Evolutionary conservation across 1,140 invertebrate genomes (phyloP).

Genomic region (Cyphomyrmex costatus): DNA sequence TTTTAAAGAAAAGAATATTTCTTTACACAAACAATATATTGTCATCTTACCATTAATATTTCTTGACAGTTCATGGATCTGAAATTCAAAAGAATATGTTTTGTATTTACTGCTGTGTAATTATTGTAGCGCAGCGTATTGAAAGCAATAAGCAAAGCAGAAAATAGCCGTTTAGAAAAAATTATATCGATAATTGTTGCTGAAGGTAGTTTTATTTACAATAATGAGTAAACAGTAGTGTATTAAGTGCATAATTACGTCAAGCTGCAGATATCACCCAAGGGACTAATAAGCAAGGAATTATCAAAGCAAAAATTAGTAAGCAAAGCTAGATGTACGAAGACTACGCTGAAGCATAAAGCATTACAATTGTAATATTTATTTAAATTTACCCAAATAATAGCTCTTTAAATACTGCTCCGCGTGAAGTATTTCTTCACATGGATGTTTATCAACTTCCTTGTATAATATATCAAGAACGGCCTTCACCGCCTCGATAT

Average conservation of each 20-base stretch:
- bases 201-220: constrained; percentile 38
- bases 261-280: constrained; percentile 7
- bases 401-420: constrained; percentile 85
- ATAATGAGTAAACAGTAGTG: neutral
- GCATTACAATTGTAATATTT: constrained; percentile 40
- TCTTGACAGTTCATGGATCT: constrained; percentile 31
- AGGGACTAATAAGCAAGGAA: neutral
- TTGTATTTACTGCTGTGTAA: constrained; percentile 7
- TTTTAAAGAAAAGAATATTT: neutral
- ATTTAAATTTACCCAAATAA: constrained; percentile 84
- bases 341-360: constrained; percentile 21
- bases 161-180: constrained; percentile 23
- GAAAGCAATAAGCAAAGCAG: constrained; percentile 6
- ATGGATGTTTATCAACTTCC: constrained; percentile 81
- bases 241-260: constrained; percentile 11
- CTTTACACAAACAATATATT: neutral
- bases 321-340: constrained; percentile 52
- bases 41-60: neutral
- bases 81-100: constrained; percentile 42
- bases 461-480: constrained; percentile 80
- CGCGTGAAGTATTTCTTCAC: constrained; percentile 85
- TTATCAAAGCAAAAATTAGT: constrained; percentile 33
- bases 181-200: constrained; percentile 8
- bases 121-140: neutral
- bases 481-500: constrained; percentile 83